Conservation (phyloP, 2,888 invertebrate genomes). For the Trachelus stipa region DNA sequence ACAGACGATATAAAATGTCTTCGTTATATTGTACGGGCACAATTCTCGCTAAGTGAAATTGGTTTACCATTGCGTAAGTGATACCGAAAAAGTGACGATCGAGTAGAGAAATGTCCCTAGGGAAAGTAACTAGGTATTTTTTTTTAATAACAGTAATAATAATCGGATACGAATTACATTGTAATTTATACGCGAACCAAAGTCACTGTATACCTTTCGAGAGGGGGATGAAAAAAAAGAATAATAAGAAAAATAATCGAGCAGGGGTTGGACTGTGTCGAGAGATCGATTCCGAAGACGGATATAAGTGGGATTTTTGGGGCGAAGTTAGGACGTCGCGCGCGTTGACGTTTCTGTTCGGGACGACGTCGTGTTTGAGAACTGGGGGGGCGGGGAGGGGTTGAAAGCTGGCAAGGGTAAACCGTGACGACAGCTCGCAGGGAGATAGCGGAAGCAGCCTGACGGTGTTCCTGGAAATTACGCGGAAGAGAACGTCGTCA, state of each 20-base stretch:
- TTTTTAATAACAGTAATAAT: too few species aligned
- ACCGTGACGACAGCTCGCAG: slow-evolving; percentile 2
- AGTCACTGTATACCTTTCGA: too few species aligned
- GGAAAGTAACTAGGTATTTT: too few species aligned
- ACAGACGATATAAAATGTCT: too few species aligned
- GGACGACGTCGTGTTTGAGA: background rate
- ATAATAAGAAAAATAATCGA: background rate
- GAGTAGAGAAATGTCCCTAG: too few species aligned
- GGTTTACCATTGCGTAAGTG: too few species aligned
- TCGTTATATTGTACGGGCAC: too few species aligned
- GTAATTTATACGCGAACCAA: too few species aligned
- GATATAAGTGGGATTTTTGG: background rate
- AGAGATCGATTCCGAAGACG: background rate
- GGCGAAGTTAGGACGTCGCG: background rate
- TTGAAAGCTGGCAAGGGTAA: background rate
- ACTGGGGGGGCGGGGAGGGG: background rate
- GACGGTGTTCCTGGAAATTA: slow-evolving; percentile 11
- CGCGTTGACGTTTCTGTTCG: background rate
- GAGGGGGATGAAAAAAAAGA: too few species aligned
- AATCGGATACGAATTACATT: too few species aligned
- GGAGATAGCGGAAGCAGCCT: slow-evolving; percentile 19
- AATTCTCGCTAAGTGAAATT: too few species aligned
- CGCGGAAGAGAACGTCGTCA: slow-evolving; percentile 7
- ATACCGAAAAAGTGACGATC: too few species aligned
- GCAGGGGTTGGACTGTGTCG: background rate